Conservation (phyloP, 1,140 invertebrate genomes). For the Drosophila insularis region DNA sequence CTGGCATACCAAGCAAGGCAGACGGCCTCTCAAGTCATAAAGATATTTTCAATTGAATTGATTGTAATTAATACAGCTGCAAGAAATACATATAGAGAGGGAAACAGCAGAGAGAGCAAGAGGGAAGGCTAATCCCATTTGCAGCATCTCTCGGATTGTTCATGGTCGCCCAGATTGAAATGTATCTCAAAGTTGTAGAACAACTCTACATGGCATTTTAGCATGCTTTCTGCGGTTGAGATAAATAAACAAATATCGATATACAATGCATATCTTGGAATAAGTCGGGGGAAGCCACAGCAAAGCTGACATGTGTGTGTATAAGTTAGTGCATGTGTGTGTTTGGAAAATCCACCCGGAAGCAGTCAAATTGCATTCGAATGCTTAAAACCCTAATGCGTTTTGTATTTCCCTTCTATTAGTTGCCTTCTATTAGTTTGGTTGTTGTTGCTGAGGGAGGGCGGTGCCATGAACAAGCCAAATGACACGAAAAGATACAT, state of each 20-base stretch:
- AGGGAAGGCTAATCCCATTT: not conserved
- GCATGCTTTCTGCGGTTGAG: conserved; percentile 64
- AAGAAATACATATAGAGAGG: not conserved
- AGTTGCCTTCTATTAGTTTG: conserved; percentile 2
- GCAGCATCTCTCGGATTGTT: conserved; percentile 15
- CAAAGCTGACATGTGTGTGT: conserved; percentile 37
- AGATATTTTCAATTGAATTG: conserved; percentile 64
- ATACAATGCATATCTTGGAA: not conserved
- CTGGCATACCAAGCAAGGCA: conserved; percentile 54
- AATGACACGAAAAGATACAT: conserved; percentile 60
- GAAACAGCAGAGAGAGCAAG: not conserved
- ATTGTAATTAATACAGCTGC: conserved; percentile 67
- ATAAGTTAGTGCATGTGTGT: conserved; percentile 15
- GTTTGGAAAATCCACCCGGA: conserved; percentile 66
- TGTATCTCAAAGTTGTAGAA: conserved; percentile 47
- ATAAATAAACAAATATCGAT: conserved; percentile 32
- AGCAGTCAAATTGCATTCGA: conserved; percentile 32
- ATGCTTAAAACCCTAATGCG: conserved; percentile 46
- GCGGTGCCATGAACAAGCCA: conserved; percentile 32
- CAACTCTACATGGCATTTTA: conserved; percentile 30
- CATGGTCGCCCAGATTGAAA: conserved; percentile 52
- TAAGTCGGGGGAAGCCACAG: conserved; percentile 52
- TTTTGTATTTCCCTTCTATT: conserved; percentile 35
- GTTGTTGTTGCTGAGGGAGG: conserved; percentile 15
- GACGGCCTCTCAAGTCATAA: conserved; percentile 40